Evolutionary conservation across 2,888 invertebrate genomes (phyloP), one percentile per base, ranked within the genome.

Genomic region (Ephialtes manifestator): DNA sequence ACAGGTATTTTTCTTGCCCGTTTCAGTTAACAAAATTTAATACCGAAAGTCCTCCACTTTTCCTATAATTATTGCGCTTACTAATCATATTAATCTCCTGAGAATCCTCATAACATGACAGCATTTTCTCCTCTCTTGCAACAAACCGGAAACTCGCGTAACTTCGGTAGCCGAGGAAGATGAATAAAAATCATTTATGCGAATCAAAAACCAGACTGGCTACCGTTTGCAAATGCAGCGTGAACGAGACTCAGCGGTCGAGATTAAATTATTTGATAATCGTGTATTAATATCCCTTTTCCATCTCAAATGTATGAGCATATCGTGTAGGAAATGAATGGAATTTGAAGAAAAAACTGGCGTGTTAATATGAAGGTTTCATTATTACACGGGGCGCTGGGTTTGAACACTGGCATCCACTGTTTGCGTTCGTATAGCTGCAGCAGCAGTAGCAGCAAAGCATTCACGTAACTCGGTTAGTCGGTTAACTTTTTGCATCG

Each of bases 381-480:
- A 87, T 87, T 87, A 87, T 88, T 87, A 84, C 76, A 87, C 85
- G 81, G 74, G 65, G 83, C 86, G 83, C 70, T 84, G 58, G 77
- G 46, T 58, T 65, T 81, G 84, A 92, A 92, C 90, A 91, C 90
- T 87, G 89, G 46, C 63, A 15, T 31, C 39, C 65, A 85, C 81
- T 85, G 84, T 85, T 70, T 53, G 67, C 51, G 13, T 35, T 8
- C 63, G 48, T 70, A 24, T 35, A 46, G 35, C 11, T 2, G 3
- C n/a, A 20, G 70, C 35, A 20, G 65, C 65, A 43, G 35, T 24
- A 20, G 13, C 55, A n/a, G 39, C 39, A 35, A 65, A 65, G 68
- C 70, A 63, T 84, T 81, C 84, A 88, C 88, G 89, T 90, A 90
- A 89, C 90, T 88, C 90, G 90, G 88, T 91, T 89, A 89, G 87